These are phyloP conservation scores for Ptychodera flava DNA, from an alignment of 35 echinoderm and acorn worm species.

Conservation along the genomic window DNA sequence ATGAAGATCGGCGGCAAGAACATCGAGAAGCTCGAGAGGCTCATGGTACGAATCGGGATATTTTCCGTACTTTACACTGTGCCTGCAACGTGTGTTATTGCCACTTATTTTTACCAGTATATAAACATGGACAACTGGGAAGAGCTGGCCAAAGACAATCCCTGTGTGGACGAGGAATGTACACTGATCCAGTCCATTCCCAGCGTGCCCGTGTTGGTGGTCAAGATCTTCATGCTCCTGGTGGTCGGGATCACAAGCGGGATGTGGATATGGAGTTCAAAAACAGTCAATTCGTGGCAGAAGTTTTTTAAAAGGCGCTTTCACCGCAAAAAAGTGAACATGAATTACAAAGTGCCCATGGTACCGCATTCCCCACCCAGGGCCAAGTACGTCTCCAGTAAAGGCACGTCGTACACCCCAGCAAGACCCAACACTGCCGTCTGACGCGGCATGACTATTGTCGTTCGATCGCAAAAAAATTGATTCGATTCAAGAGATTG, in stretches of 20 bases:
- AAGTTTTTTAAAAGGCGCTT: constrained; percentile 38
- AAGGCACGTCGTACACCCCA: not conserved
- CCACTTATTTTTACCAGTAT: constrained; percentile 86
- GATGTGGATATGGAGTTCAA: constrained; percentile 98
- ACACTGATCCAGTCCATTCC: constrained; percentile 68
- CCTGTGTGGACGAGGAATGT: constrained; percentile 58
- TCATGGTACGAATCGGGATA: constrained; percentile 94
- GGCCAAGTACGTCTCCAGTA: not conserved
- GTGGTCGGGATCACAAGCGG: constrained; percentile 95
- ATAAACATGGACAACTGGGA: constrained; percentile 72
- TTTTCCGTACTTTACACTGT: constrained; percentile 96
- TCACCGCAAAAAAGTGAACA: constrained; percentile 7
- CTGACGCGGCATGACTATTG: too few species aligned
- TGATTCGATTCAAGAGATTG: not conserved
- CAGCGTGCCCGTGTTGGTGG: constrained; percentile 58
- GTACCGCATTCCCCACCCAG: not conserved
- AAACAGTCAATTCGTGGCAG: constrained; percentile 93
- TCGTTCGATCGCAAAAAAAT: too few species aligned
- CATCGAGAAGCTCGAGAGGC: constrained; percentile 95
- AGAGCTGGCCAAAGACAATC: constrained; percentile 36
- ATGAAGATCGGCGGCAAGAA: constrained; percentile 95
- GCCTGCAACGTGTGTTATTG: constrained; percentile 84
- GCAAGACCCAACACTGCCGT: not conserved
- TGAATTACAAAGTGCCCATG: not conserved
- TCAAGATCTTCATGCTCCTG: constrained; percentile 91